These are phyloP conservation scores for Calonectris borealis DNA, from an alignment of 2,113 vertebrate genomes.

Conservation along the genomic window DNA sequence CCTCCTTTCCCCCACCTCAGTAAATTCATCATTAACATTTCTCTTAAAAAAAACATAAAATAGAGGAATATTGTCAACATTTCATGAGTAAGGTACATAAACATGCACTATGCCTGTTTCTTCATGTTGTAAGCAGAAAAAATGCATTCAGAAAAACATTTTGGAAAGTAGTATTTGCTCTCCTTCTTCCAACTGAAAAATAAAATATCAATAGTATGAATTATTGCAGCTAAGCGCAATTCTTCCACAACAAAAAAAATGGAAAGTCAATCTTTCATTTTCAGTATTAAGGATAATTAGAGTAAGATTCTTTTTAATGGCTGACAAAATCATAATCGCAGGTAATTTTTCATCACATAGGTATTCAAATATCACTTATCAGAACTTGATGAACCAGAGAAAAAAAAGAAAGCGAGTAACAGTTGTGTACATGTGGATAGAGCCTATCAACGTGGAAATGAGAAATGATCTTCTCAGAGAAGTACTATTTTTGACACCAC, in stretches of 20 bases:
- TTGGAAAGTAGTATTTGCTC: not conserved
- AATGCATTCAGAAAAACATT: not conserved
- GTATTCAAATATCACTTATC: slow-evolving; percentile 12
- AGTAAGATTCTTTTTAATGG: not conserved
- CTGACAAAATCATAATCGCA: not conserved
- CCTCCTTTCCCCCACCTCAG: not conserved
- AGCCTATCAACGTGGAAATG: not conserved
- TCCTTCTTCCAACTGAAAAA: not conserved
- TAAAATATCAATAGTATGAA: not conserved
- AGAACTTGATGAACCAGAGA: slow-evolving; percentile 8
- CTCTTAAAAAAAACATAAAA: not conserved
- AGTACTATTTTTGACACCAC: not conserved
- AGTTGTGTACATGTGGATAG: not conserved
- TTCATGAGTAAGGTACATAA: not conserved
- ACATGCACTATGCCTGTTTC: not conserved
- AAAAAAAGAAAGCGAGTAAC: not conserved
- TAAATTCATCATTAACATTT: not conserved
- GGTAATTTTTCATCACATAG: slow-evolving; percentile 29
- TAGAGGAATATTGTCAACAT: not conserved
- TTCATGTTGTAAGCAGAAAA: not conserved
- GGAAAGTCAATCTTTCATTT: not conserved
- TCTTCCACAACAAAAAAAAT: not conserved
- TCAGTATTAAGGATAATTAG: not conserved
- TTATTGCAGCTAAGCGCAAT: not conserved
- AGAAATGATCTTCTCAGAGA: not conserved